Evolutionary conservation across 2,113 vertebrate species (phyloP).

Genomic region (Nothocercus nigrocapillus): DNA sequence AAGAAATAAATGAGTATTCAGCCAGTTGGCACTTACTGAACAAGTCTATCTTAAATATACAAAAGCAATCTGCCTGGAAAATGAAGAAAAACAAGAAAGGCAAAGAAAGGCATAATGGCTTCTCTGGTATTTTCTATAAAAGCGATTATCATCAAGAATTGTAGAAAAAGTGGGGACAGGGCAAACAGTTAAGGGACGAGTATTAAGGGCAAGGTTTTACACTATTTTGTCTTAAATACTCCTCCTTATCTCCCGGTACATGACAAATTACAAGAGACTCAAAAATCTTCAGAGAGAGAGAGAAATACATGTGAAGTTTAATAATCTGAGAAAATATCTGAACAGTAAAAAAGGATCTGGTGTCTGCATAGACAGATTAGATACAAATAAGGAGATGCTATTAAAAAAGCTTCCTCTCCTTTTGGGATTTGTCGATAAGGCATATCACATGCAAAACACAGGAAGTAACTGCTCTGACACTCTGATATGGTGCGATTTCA

Average conservation of each 20-base stretch:
- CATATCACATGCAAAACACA: not conserved
- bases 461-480: not conserved
- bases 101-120: not conserved
- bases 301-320: not conserved
- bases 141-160: not conserved
- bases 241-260: not conserved
- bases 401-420: not conserved
- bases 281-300: not conserved
- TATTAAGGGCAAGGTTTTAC: not conserved
- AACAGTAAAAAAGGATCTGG: not conserved
- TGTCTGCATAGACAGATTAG: not conserved
- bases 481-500: not conserved
- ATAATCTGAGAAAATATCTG: not conserved
- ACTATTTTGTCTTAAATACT: not conserved
- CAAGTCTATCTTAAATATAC: not conserved
- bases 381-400: not conserved
- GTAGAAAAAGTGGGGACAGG: not conserved
- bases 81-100: not conserved
- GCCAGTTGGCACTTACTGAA: not conserved
- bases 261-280: not conserved
- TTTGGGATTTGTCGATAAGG: not conserved
- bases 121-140: not conserved
- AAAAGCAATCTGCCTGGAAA: not conserved
- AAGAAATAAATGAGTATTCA: not conserved
- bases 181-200: not conserved